Conservation (phyloP, 1,140 invertebrate species). For the Tachypleus tridentatus region DNA sequence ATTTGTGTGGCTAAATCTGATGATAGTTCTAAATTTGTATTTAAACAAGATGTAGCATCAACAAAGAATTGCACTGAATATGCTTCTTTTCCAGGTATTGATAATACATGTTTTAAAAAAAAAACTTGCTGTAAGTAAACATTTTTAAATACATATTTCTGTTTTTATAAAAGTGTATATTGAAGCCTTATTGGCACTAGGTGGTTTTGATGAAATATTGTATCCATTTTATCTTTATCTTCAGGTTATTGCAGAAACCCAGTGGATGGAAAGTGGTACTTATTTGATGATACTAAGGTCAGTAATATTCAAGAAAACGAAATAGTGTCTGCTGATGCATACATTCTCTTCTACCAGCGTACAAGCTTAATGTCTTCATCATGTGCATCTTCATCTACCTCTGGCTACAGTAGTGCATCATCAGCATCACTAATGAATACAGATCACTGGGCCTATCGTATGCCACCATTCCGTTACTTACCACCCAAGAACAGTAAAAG, state of each 20-base stretch:
- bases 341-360: slow-evolving; percentile 87
- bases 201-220: too few relatives aligned
- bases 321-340: slow-evolving; percentile 75
- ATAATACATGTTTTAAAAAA: too few relatives aligned
- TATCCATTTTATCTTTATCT: too few relatives aligned
- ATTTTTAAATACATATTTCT: too few relatives aligned
- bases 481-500: slow-evolving; percentile 28
- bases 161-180: too few relatives aligned
- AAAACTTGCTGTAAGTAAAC: too few relatives aligned
- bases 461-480: slow-evolving; percentile 45
- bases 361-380: slow-evolving; percentile 25
- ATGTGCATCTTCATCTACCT: slow-evolving; percentile 24
- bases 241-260: slow-evolving; percentile 84
- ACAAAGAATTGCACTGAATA: too few relatives aligned
- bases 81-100: too few relatives aligned
- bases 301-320: slow-evolving; percentile 56
- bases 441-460: slow-evolving; percentile 63
- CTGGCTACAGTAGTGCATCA: slow-evolving; percentile 33
- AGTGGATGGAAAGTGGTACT: slow-evolving; percentile 85
- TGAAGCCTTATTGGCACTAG: too few relatives aligned
- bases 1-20: too few relatives aligned
- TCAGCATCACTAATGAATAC: slow-evolving; percentile 34
- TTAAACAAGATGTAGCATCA: too few relatives aligned
- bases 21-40: too few relatives aligned
- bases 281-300: slow-evolving; percentile 86